phyloP scores from a whole-genome alignment of 2,888 invertebrate species.

The Invenusta paracnida region DNA sequence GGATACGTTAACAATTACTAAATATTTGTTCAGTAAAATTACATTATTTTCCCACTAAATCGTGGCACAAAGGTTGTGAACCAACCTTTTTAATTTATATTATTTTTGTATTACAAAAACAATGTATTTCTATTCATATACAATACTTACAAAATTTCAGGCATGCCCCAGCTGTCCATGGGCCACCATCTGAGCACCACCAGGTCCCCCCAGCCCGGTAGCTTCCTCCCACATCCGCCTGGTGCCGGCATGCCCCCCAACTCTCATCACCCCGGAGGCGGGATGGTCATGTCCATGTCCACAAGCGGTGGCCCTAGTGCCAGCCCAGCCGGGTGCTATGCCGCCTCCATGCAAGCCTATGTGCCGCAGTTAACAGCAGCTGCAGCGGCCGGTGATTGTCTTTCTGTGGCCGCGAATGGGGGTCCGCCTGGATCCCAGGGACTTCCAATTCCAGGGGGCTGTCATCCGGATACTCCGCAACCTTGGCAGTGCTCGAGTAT shows the following conservation, averaged over 20 bases:
- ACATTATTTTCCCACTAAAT: too few relatives aligned
- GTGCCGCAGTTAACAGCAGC: background rate
- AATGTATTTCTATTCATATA: too few relatives aligned
- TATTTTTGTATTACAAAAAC: too few relatives aligned
- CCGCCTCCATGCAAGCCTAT: conserved; percentile 3
- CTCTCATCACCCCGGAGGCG: background rate
- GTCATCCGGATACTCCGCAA: background rate
- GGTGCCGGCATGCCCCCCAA: background rate
- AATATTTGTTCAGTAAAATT: too few relatives aligned
- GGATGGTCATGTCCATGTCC: background rate
- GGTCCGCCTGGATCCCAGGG: background rate
- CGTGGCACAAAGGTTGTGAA: too few relatives aligned
- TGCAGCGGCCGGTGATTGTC: background rate
- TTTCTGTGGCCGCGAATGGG: background rate
- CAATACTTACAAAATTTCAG: background rate
- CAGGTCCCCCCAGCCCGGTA: background rate
- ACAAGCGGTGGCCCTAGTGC: background rate
- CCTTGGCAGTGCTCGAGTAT: conserved; percentile 17
- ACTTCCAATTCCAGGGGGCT: background rate
- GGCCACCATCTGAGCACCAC: background rate
- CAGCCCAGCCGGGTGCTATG: conserved; percentile 10
- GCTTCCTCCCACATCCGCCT: background rate
- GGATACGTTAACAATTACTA: too few relatives aligned
- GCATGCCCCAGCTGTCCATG: background rate
- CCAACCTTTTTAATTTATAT: too few relatives aligned